Base-by-base conservation (phyloP, 2,888 invertebrate species). In the Drosophila nr. perissopoda region DNA sequence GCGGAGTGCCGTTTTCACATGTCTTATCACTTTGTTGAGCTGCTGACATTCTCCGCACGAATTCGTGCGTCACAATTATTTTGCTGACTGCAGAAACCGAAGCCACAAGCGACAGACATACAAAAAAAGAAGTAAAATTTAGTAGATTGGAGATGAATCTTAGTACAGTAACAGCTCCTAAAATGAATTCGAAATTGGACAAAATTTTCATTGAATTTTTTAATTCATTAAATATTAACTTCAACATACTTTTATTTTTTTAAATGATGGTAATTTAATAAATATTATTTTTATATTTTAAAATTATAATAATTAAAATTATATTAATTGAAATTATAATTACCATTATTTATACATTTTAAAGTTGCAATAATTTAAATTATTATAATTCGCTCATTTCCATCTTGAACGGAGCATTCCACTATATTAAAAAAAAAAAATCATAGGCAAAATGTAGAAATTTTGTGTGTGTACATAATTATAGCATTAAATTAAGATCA, bases 11-110 rank as follows among this genome's bases (percentile, higher is more conserved):
- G 27, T 18, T 49, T 49, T 49, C 49, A 27, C 18, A 29, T 16
- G 4, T 25, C 59, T 76, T 76, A 80, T 80, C 72, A 78, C 58
- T 38, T 61, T 27, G 31, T 58, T 27, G 34, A 13, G 21, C 45
- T 27, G 40, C 21, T 33, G 11, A 48, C 25, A 33, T 27, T 45
- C 33, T 34, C 48, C 4, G 21, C 21, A 16, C 5, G 16, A 38
- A 29, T 16, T 21, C 16, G 25, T 25, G 18, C 38, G n/a, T 36
- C 7, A 18, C 16, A 53, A 25, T 25, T 25, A 16, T 42, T 18
- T 4, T 16, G 8, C 34, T 16, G 33, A 27, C 18, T 6, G 13
- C 36, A n/a, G 13, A 54, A 18, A 27, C 4, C 36, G 0, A 13
- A 54, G 11, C 2, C 6, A 36, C 6, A 36, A 7, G 7, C 18